Conservation (phyloP, 2,797 vertebrate genomes). For the Pangasius krempfi region DNA sequence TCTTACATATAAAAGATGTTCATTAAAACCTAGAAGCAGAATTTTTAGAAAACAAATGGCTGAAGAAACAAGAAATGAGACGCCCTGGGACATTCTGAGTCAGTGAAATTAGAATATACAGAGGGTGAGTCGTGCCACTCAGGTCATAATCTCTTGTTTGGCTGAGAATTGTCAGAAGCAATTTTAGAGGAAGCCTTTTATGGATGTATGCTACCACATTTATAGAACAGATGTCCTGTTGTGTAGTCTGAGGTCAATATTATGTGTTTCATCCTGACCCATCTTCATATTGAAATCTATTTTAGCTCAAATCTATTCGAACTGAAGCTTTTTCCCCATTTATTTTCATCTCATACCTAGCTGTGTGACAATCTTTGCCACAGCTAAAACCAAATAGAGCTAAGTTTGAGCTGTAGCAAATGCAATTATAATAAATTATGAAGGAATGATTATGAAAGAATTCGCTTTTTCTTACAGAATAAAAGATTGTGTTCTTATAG, state of each 20-base stretch:
- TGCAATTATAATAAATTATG: neutral
- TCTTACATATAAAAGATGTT: neutral
- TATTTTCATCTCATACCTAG: neutral
- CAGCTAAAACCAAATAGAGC: neutral
- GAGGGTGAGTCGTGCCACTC: neutral
- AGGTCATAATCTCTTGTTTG: constrained; percentile 15
- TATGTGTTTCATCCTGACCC: neutral
- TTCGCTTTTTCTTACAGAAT: neutral
- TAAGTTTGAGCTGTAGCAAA: neutral
- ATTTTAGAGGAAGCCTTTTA: constrained; percentile 4
- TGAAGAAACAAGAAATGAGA: neutral
- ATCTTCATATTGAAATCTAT: constrained; percentile 14
- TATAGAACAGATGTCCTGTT: constrained; percentile 3
- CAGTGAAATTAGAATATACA: constrained; percentile 15
- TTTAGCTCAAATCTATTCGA: neutral
- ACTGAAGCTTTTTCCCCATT: neutral
- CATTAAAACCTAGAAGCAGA: neutral
- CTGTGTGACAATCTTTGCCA: neutral
- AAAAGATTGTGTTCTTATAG: neutral
- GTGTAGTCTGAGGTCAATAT: constrained; percentile 9
- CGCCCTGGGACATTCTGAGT: neutral
- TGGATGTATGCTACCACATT: constrained; percentile 7
- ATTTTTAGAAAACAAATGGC: neutral
- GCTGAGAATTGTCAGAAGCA: constrained; percentile 6
- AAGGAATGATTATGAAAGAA: neutral